These are phyloP conservation scores for Nyctalus aviator DNA, from an alignment of 2,797 vertebrate genomes.

Conservation along the genomic window DNA sequence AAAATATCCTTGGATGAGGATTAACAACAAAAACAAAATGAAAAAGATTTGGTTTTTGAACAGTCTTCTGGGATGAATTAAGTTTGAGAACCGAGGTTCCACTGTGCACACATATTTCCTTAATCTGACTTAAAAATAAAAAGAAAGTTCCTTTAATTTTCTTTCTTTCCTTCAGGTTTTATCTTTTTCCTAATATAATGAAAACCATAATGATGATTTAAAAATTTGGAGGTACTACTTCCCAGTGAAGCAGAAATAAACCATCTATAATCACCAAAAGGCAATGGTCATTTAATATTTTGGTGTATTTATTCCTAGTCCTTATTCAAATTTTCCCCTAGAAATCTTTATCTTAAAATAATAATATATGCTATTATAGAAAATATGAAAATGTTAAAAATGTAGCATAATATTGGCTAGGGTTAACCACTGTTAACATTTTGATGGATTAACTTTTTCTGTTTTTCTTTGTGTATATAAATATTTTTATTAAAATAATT, in stretches of 20 bases:
- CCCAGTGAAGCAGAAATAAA: conserved; percentile 46
- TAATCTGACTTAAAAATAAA: conserved; percentile 19
- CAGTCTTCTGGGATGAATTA: no score
- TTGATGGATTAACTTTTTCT: conserved; percentile 43
- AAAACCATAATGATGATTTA: conserved; percentile 35
- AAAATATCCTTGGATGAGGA: no score
- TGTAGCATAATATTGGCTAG: neutral
- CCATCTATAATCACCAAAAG: neutral
- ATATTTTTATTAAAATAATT: conserved; percentile 49
- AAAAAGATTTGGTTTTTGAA: no score
- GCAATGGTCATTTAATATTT: conserved; percentile 21
- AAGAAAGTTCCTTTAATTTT: conserved; percentile 10
- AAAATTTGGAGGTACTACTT: neutral
- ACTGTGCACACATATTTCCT: conserved; percentile 9
- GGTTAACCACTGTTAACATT: conserved; percentile 5
- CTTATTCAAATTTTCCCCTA: neutral
- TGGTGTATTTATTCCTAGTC: conserved; percentile 11
- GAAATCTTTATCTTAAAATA: neutral
- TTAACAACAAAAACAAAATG: no score
- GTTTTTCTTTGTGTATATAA: conserved; percentile 21
- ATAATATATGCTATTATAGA: neutral
- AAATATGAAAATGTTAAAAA: conserved; percentile 53
- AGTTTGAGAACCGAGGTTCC: no score
- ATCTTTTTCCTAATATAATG: conserved; percentile 53
- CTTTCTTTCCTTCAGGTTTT: conserved; percentile 38